These are phyloP conservation scores for Siphamia tubifer DNA, from an alignment of 2,113 vertebrate species.

Conservation along the genomic window DNA sequence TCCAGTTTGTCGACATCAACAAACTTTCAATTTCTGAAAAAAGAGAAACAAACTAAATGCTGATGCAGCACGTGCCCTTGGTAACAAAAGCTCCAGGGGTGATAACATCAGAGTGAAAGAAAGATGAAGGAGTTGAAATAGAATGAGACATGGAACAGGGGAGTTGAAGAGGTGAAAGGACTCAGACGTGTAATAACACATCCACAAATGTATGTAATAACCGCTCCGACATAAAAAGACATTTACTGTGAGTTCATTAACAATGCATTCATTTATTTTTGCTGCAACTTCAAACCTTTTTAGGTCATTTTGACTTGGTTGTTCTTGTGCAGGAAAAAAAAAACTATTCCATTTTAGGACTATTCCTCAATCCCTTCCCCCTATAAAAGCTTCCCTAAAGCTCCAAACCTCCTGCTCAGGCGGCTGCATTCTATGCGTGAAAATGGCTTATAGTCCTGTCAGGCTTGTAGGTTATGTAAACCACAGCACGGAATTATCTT, in stretches of 20 bases:
- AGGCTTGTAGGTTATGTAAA: constrained; percentile 56
- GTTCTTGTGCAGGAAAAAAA: not conserved
- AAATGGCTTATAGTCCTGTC: constrained; percentile 61
- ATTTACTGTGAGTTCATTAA: no score
- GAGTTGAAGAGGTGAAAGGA: not conserved
- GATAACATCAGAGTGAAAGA: constrained; percentile 28
- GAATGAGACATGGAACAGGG: not conserved
- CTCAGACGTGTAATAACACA: constrained; percentile 1
- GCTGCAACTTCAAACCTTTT: no score
- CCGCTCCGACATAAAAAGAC: no score
- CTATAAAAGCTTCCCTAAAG: constrained; percentile 61
- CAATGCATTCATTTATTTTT: not conserved
- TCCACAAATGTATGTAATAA: not conserved
- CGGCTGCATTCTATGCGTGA: constrained; percentile 49
- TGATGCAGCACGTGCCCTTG: constrained; percentile 56
- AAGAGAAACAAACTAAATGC: constrained; percentile 20
- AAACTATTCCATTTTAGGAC: constrained; percentile 24
- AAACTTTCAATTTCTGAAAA: constrained; percentile 32
- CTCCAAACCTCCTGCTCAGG: constrained; percentile 43
- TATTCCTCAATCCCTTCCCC: constrained; percentile 45
- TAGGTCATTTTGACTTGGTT: not conserved
- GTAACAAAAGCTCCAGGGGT: constrained; percentile 61
- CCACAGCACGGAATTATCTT: constrained; percentile 51
- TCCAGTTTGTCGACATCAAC: constrained; percentile 2
- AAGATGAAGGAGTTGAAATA: not conserved